Evolutionary conservation across 1,140 invertebrate genomes (phyloP).

Genomic region (Ladona fulva): DNA sequence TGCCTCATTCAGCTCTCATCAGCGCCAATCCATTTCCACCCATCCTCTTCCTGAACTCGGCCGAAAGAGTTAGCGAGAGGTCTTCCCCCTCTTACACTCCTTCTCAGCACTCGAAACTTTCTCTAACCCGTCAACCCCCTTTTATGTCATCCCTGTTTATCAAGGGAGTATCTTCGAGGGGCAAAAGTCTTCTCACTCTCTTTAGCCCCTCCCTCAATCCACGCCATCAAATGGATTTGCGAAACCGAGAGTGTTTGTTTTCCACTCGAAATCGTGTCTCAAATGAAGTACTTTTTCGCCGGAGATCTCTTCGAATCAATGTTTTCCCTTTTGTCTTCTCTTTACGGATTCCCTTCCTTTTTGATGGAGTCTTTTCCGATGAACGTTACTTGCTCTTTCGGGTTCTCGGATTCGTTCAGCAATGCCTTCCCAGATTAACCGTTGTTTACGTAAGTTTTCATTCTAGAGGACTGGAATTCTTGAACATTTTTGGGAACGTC

Average conservation of each 20-base stretch:
- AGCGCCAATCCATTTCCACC: neutral
- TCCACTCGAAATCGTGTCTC: neutral
- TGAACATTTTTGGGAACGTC: too few species aligned
- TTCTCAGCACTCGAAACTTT: neutral
- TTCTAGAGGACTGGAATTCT: too few species aligned
- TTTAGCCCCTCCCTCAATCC: neutral
- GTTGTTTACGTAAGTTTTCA: too few species aligned
- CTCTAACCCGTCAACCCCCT: neutral
- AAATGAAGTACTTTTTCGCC: neutral
- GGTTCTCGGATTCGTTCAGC: too few species aligned
- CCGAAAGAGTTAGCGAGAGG: neutral
- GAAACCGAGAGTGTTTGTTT: constrained; percentile 5
- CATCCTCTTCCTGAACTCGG: neutral
- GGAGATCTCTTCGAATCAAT: neutral
- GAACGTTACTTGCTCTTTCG: too few species aligned
- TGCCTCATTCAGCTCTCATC: neutral
- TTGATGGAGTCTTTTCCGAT: too few species aligned
- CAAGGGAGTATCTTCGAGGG: neutral
- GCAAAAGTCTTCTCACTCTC: neutral
- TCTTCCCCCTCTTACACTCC: neutral
- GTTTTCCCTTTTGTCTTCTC: too few species aligned
- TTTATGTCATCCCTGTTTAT: constrained; percentile 7
- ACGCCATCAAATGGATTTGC: neutral
- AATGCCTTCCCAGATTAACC: too few species aligned
- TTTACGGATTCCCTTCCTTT: too few species aligned